Conservation (phyloP, 2,888 invertebrate genomes). For the Asteroscopus sphinx region DNA sequence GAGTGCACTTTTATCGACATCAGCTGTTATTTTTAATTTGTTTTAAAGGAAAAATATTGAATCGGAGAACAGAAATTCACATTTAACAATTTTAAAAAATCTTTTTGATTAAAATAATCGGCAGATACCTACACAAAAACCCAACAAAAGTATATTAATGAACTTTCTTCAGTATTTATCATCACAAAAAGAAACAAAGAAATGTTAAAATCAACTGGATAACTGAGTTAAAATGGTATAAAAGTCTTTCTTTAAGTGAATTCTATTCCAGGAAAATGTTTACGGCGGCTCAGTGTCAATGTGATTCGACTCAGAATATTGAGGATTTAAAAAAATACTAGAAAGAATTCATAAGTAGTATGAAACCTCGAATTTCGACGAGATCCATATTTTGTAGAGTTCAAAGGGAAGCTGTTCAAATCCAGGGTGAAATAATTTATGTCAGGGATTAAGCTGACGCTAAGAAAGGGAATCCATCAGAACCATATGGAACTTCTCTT, state of each 20-base stretch:
- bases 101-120: too few relatives aligned
- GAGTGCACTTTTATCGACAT: too few relatives aligned
- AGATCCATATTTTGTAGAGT: conserved; percentile 58
- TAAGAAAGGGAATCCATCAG: conserved; percentile 65
- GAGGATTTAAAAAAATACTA: conserved; percentile 16
- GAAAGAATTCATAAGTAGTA: conserved; percentile 28
- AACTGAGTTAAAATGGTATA: conserved; percentile 34
- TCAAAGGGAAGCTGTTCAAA: conserved; percentile 53
- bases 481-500: conserved; percentile 59
- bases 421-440: conserved; percentile 65
- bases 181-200: conserved; percentile 21
- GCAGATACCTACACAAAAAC: too few relatives aligned
- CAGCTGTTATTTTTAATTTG: too few relatives aligned
- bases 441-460: conserved; percentile 66
- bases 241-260: conserved; percentile 40
- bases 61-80: too few relatives aligned
- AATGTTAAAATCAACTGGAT: conserved; percentile 27
- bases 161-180: conserved; percentile 6
- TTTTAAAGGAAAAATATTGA: too few relatives aligned
- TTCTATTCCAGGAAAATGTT: conserved; percentile 47
- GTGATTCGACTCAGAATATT: conserved; percentile 23
- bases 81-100: too few relatives aligned
- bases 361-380: conserved; percentile 29
- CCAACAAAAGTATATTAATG: not conserved
- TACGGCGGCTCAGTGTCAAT: conserved; percentile 41